Conservation (phyloP, 2,113 vertebrate genomes). For the Misgurnus mizolepis region DNA sequence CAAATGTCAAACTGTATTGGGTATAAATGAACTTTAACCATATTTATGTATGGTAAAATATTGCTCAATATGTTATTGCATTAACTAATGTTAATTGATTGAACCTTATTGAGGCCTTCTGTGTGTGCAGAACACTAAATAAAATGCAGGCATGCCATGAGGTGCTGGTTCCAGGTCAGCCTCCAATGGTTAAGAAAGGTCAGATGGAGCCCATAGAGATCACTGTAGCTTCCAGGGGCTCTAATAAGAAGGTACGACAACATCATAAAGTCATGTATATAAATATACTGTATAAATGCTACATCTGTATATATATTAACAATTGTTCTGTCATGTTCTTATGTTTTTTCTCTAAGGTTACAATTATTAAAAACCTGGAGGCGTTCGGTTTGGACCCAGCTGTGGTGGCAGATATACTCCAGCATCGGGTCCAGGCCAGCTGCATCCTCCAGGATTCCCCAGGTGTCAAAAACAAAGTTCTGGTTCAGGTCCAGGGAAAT, state of each 20-base stretch:
- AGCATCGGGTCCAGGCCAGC: slow-evolving; percentile 90
- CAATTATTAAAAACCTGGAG: slow-evolving; percentile 92
- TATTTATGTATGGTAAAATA: no score
- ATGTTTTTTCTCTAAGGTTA: slow-evolving; percentile 76
- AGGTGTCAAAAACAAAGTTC: slow-evolving; percentile 84
- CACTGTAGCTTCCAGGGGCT: slow-evolving; percentile 83
- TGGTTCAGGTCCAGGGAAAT: slow-evolving; percentile 96
- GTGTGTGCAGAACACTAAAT: slow-evolving; percentile 80
- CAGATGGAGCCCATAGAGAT: slow-evolving; percentile 85
- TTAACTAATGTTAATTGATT: neutral
- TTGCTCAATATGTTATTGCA: no score
- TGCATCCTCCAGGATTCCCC: slow-evolving; percentile 77
- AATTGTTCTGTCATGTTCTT: neutral
- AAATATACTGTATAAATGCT: neutral
- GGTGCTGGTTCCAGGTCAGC: slow-evolving; percentile 82
- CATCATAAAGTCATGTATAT: neutral
- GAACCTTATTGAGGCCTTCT: neutral
- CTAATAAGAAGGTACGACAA: slow-evolving; percentile 89
- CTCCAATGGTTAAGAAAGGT: slow-evolving; percentile 86
- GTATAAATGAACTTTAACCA: no score
- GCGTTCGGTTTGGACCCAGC: slow-evolving; percentile 86
- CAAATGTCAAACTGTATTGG: no score
- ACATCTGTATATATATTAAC: neutral
- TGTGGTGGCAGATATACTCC: slow-evolving; percentile 79
- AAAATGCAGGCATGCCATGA: slow-evolving; percentile 86